Percentiles rank a stretch among this genome's conserved stretches.
phyloP scores from a whole-genome alignment of 2,797 vertebrate genomes.

The Siniperca undulata region DNA sequence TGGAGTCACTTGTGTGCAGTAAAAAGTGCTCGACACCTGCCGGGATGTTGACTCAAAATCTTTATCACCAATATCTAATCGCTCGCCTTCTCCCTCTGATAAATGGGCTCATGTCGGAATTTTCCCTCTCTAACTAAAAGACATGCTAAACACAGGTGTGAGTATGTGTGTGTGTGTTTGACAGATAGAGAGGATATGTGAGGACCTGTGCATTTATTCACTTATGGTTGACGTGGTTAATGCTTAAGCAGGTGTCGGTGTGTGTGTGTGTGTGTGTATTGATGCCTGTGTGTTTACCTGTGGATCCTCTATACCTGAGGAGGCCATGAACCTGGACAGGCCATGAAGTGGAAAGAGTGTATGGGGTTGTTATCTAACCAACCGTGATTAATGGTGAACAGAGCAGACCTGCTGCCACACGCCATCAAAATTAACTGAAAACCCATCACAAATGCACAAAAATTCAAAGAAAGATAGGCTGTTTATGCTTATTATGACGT shows the following conservation, averaged over 20 bases:
- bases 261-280: neutral
- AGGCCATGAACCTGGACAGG: conserved; percentile 51
- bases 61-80: conserved; percentile 91
- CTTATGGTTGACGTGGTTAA: conserved; percentile 70
- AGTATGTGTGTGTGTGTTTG: conserved; percentile 41
- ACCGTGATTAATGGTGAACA: conserved; percentile 45
- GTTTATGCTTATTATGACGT: conserved; percentile 53
- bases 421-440: conserved; percentile 44
- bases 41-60: conserved; percentile 93
- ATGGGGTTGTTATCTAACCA: conserved; percentile 49
- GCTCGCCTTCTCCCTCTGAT: conserved; percentile 83
- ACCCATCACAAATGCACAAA: conserved; percentile 29
- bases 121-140: conserved; percentile 72
- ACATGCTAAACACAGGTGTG: conserved; percentile 81
- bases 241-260: conserved; percentile 69
- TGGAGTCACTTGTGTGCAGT: conserved; percentile 73
- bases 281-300: conserved; percentile 49
- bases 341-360: conserved; percentile 39
- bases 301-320: conserved; percentile 35
- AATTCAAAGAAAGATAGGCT: conserved; percentile 39
- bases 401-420: conserved; percentile 64
- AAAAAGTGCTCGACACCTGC: conserved; percentile 89
- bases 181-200: conserved; percentile 53
- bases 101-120: conserved; percentile 88
- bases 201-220: conserved; percentile 67